Conservation (phyloP, 2,797 vertebrate genomes). For the Gorsachius magnificus region DNA sequence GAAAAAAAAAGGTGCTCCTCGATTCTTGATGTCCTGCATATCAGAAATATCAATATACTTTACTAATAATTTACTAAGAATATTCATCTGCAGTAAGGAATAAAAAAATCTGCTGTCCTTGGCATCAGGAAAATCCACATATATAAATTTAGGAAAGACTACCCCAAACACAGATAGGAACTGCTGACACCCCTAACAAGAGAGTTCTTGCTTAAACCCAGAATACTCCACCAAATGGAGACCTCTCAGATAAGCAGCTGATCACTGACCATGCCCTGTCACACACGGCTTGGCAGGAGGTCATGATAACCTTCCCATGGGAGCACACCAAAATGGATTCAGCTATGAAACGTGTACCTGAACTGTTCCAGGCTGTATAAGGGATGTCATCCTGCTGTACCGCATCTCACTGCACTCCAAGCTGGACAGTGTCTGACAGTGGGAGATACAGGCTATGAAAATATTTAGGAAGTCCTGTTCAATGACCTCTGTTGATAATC, state of each 20-base stretch:
- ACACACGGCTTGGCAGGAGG: not conserved
- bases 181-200: not conserved
- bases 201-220: not conserved
- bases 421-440: not conserved
- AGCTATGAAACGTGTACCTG: not conserved
- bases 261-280: not conserved
- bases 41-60: not conserved
- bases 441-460: not conserved
- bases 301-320: not conserved
- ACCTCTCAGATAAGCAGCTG: not conserved
- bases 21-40: not conserved
- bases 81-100: not conserved
- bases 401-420: accelerated
- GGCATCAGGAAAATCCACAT: not conserved
- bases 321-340: not conserved
- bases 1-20: not conserved
- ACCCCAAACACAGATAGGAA: not conserved
- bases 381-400: not conserved
- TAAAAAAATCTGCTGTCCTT: not conserved
- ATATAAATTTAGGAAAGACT: not conserved
- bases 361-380: not conserved
- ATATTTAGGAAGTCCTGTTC: not conserved
- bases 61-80: not conserved
- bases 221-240: not conserved
- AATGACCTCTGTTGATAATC: not conserved